These are phyloP conservation scores for Eilema caniola DNA, from an alignment of 2,888 invertebrate species.

Conservation along the genomic window DNA sequence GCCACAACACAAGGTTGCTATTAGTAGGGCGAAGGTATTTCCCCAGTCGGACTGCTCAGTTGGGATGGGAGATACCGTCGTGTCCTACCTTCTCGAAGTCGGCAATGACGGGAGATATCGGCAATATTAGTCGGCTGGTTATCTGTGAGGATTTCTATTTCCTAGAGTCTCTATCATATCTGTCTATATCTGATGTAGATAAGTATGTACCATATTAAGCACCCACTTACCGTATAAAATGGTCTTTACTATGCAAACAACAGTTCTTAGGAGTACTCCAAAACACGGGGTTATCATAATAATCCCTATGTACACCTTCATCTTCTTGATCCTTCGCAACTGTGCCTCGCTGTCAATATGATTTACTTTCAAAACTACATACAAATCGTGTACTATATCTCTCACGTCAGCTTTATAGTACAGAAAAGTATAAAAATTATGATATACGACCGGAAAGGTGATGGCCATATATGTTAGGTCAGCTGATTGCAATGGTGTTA, in stretches of 20 bases:
- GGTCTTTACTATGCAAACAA: neutral
- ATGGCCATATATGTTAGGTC: neutral
- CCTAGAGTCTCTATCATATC: too few relatives aligned
- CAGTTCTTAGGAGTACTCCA: neutral
- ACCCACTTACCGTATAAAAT: conserved; percentile 7
- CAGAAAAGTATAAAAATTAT: neutral
- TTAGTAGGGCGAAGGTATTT: too few relatives aligned
- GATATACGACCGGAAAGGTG: neutral
- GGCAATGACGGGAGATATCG: too few relatives aligned
- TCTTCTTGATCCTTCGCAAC: conserved; percentile 38
- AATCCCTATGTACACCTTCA: conserved; percentile 30
- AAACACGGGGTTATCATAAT: neutral
- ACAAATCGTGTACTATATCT: conserved; percentile 37
- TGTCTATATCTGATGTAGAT: too few relatives aligned
- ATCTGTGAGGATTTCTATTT: too few relatives aligned
- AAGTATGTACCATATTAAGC: too few relatives aligned
- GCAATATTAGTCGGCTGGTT: too few relatives aligned
- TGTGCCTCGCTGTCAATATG: conserved; percentile 38
- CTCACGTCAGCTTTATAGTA: conserved; percentile 18
- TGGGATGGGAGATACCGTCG: too few relatives aligned
- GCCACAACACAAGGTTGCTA: too few relatives aligned
- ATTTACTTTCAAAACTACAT: conserved; percentile 34
- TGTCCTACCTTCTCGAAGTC: too few relatives aligned
- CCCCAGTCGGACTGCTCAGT: too few relatives aligned
- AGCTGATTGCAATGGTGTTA: neutral